phyloP scores from a whole-genome alignment of 2,888 invertebrate species.

The Lepetodrilus schrolli region DNA sequence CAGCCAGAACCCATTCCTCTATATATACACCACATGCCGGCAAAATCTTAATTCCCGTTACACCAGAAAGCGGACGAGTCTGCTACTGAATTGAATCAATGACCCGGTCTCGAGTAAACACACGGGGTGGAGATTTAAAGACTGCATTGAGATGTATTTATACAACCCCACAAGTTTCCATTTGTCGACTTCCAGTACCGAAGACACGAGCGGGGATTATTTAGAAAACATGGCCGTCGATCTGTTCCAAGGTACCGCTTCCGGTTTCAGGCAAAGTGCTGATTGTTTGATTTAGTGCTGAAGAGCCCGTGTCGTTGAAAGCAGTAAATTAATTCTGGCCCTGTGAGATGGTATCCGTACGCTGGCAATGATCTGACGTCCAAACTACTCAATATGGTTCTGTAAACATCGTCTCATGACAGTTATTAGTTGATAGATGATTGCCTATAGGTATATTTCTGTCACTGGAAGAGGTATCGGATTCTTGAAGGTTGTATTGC shows the following conservation, averaged over 20 bases:
- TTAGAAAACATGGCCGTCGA: constrained; percentile 18
- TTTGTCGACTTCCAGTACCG: constrained; percentile 2
- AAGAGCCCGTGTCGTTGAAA: constrained; percentile 6
- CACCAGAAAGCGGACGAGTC: no score
- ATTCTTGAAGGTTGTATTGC: no score
- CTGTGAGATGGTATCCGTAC: not conserved
- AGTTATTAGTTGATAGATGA: constrained; percentile 20
- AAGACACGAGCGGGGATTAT: not conserved
- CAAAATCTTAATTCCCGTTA: not conserved
- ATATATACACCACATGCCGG: not conserved
- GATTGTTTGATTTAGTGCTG: constrained; percentile 12
- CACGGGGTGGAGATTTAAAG: not conserved
- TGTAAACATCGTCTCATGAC: constrained; percentile 8
- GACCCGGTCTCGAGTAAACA: not conserved
- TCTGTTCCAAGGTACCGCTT: not conserved
- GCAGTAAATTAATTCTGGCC: constrained; percentile 18
- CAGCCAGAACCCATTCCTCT: not conserved
- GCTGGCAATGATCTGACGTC: not conserved
- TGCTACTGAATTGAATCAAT: constrained; percentile 9
- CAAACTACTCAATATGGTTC: not conserved
- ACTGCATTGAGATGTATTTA: constrained; percentile 8
- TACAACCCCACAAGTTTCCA: constrained; percentile 16
- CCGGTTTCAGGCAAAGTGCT: constrained; percentile 5
- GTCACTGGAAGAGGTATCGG: no score
- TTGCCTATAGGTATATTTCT: not conserved